These are phyloP conservation scores for Larimichthys crocea DNA, from an alignment of 2,113 vertebrate species.

Conservation along the genomic window DNA sequence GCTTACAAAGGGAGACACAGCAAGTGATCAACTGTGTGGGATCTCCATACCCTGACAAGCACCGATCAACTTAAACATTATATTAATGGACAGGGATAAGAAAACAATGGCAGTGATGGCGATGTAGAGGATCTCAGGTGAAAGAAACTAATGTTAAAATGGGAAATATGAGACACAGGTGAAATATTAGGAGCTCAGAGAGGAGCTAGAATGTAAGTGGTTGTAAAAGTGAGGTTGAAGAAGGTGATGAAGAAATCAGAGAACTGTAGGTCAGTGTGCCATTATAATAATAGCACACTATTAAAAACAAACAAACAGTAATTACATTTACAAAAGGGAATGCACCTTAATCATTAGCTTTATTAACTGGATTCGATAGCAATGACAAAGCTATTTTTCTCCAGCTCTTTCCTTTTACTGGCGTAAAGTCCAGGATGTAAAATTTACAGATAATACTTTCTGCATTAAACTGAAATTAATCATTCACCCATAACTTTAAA, in stretches of 20 bases:
- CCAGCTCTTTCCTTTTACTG: neutral
- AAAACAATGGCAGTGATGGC: neutral
- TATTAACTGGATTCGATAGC: neutral
- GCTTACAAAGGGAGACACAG: neutral
- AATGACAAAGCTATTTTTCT: neutral
- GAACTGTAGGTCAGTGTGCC: neutral
- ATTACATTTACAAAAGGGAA: neutral
- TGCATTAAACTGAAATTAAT: neutral
- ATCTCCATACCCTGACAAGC: neutral
- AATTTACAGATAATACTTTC: neutral
- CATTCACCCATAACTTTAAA: too few species aligned
- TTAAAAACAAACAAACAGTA: neutral
- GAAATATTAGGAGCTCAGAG: neutral
- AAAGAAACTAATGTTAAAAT: neutral
- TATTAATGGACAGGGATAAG: neutral
- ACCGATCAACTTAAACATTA: neutral
- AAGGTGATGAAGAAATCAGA: neutral
- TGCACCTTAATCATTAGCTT: neutral
- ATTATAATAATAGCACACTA: neutral
- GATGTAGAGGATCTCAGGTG: neutral
- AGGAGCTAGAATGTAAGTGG: constrained; percentile 1
- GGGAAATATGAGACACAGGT: neutral
- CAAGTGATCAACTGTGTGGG: neutral
- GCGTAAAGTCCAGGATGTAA: neutral
- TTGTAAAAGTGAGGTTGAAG: neutral